Evolutionary conservation across 2,888 invertebrate genomes (phyloP).

Genomic region (Onthophagus sagittarius): DNA sequence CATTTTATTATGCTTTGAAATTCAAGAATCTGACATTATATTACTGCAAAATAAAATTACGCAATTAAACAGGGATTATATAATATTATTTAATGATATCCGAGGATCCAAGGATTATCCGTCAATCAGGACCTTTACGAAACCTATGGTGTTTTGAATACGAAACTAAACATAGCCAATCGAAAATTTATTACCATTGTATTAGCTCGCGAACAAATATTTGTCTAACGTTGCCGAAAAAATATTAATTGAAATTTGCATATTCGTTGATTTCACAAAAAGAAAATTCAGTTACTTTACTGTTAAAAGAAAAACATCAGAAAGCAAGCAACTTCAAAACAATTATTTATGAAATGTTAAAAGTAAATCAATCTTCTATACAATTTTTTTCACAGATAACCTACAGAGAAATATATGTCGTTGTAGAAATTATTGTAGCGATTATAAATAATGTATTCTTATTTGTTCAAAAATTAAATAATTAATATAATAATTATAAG

Average conservation of each 20-base stretch:
- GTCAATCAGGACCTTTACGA: slow-evolving; percentile 28
- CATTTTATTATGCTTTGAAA: slow-evolving; percentile 22
- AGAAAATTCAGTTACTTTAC: neutral
- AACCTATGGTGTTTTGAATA: slow-evolving; percentile 31
- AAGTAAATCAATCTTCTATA: slow-evolving; percentile 19
- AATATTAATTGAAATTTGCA: slow-evolving; percentile 32
- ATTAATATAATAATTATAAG: slow-evolving; percentile 2
- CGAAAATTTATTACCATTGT: slow-evolving; percentile 31
- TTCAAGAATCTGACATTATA: slow-evolving; percentile 17
- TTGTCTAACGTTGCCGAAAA: slow-evolving; percentile 31
- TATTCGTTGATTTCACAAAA: slow-evolving; percentile 15
- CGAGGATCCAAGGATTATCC: slow-evolving; percentile 29
- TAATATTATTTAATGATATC: slow-evolving; percentile 24
- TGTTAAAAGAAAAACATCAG: neutral
- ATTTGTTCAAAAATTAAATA: neutral
- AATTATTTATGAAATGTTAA: slow-evolving; percentile 19
- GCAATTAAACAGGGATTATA: slow-evolving; percentile 24
- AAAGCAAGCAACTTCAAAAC: neutral
- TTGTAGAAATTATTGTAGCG: slow-evolving; percentile 15
- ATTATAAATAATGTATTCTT: slow-evolving; percentile 5
- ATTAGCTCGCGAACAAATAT: slow-evolving; percentile 35
- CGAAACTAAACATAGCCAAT: slow-evolving; percentile 28
- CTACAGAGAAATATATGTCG: slow-evolving; percentile 15
- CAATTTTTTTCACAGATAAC: slow-evolving; percentile 20
- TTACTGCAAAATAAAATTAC: slow-evolving; percentile 22